Conservation (phyloP, 2,113 vertebrate genomes). For the Cephalopterus ornatus region DNA sequence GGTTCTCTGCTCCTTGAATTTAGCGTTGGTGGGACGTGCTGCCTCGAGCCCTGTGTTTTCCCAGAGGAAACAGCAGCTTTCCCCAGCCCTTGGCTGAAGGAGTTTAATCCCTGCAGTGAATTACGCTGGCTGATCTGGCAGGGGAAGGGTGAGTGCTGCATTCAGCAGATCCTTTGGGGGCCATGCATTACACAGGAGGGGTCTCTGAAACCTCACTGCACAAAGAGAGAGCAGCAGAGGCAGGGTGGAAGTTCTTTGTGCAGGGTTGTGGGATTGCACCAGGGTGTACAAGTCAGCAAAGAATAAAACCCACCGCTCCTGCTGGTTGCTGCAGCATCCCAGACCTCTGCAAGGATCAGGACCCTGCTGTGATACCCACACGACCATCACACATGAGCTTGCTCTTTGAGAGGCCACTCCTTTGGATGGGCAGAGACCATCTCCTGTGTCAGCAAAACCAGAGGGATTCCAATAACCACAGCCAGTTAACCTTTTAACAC, state of each 20-base stretch:
- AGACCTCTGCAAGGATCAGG: background rate
- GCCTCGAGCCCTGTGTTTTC: background rate
- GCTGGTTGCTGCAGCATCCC: background rate
- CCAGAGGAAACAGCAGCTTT: background rate
- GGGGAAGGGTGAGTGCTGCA: background rate
- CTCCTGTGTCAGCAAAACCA: slow-evolving; percentile 30
- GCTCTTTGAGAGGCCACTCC: background rate
- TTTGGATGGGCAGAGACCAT: background rate
- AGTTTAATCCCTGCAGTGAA: background rate
- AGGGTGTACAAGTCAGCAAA: rapidly evolving
- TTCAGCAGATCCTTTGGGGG: background rate
- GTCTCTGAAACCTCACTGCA: background rate
- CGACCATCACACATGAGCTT: background rate
- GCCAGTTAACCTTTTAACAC: background rate
- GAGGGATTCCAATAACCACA: background rate
- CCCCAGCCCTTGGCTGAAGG: background rate
- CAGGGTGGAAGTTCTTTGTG: rapidly evolving
- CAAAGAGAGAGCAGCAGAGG: background rate
- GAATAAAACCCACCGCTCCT: background rate
- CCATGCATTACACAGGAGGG: background rate
- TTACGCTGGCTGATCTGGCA: background rate
- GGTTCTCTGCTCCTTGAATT: slow-evolving; percentile 18
- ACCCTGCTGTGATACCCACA: background rate
- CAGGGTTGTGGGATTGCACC: background rate
- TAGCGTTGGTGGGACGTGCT: background rate